Evolutionary conservation across 2,888 invertebrate species (phyloP), one percentile per base, ranked within the genome.

Genomic region (Callyntrura guangdongensis): DNA sequence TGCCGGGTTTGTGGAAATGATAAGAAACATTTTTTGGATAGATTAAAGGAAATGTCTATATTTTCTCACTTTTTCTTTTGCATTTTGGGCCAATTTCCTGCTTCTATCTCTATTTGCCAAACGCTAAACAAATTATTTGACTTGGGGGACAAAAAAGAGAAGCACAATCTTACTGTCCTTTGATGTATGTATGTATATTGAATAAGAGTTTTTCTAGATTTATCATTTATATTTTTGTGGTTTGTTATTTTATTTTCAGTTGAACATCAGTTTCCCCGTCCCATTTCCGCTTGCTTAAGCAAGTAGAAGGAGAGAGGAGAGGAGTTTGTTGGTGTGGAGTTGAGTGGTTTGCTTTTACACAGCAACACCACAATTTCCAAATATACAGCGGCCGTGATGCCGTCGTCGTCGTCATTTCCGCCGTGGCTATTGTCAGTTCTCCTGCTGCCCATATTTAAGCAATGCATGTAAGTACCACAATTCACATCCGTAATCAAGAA

Each of bases 381-480:
- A 3, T 72, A 49, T 14, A 47, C 22, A 79, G 49, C 45, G 90
- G 79, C 85, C 85, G 82, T 81, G 86, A 90, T 90, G 90, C 86
- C 86, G 86, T 72, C 53, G 53, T 53, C 53, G 53, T 53, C 11
- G 12, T 5, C 82, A 90, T 59, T 90, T 90, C 82, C 79, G 74
- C 14, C 72, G n/a, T 49, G 47, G 67, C 69, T 82, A 81, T 36
- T 25, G 53, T n/a, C 22, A 20, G 20, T 90, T 77, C 22, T 72
- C 56, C 64, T 90, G 17, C n/a, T 90, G 69, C 86, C 86, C 56
- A 27, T 86, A n/a, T 49, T 14, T 82, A 25, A 61, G 86, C 36
- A 53, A 86, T 67, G 81, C 81, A 49, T 90, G 90, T 90, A 86
- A 90, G 90, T 79, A 27, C 36, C 6, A 36, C 36, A 36, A 36